phyloP scores from a whole-genome alignment of 2,113 vertebrate species.

The Macroglossus sobrinus region DNA sequence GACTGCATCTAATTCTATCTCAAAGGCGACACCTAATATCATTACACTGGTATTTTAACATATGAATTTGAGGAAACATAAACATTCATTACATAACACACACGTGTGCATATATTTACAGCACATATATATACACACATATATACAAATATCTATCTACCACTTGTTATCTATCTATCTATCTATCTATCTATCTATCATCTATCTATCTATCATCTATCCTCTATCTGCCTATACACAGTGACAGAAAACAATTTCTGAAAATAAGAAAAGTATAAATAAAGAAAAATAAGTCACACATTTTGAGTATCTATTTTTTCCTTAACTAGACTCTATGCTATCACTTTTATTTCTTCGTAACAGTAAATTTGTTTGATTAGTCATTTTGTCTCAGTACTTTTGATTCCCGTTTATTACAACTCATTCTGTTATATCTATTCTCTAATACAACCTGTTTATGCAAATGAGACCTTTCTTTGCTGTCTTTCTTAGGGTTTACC shows the following conservation, averaged over 20 bases:
- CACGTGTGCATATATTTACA: not conserved
- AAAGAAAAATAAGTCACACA: not conserved
- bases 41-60: not conserved
- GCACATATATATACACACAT: not conserved
- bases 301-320: not conserved
- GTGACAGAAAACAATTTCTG: not conserved
- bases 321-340: not conserved
- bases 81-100: not conserved
- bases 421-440: not conserved
- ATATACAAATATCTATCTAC: too few species aligned
- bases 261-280: not conserved
- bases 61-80: not conserved
- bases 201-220: too few species aligned
- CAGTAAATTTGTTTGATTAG: not conserved
- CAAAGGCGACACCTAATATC: not conserved
- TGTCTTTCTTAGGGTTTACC: not conserved
- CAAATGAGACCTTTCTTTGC: slow-evolving; percentile 46
- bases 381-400: slow-evolving; percentile 14
- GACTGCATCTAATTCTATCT: not conserved
- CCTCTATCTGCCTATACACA: not conserved
- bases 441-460: not conserved
- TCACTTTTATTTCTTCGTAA: not conserved
- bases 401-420: not conserved
- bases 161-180: not conserved
- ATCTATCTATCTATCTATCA: too few species aligned